Base-by-base conservation (phyloP, 2,888 invertebrate genomes). In the Hofmannophila pseudospretella region DNA sequence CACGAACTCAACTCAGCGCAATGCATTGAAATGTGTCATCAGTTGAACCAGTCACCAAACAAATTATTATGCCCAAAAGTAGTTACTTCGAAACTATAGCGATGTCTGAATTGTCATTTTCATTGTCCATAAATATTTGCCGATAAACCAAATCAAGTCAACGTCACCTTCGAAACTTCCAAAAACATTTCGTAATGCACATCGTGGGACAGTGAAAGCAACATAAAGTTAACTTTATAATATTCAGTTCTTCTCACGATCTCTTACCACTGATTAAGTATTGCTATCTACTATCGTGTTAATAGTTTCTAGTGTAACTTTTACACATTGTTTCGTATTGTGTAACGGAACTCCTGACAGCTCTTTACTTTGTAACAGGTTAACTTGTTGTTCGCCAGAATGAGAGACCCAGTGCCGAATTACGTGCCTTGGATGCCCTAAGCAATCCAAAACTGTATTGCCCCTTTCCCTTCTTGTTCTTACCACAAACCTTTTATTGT, bases 161-260 rank as follows among this genome's bases (percentile, higher is more conserved):
- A 36, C 42, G 35, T 45, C 47, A 42, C 32, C 38, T 27, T n/a
- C 10, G 32, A 14, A 7, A 33, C 22, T 2, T 4, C n/a, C 23
- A 19, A 26, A 19, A 4, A 35, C 28, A 29, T 14, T 35, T 20
- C 11, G 37, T 32, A 25, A 30, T 29, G 30, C 42, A 45, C 45
- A 44, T 55, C 71, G 74, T 74, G 76, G 50, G 77, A 76, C 71
- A 64, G 74, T 73, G 80, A 80, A 79, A 79, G 77, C 61, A 23
- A 1, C 47, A 7, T n/a, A 19, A 50, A 55, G 62, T 47, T 60
- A 47, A 49, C 42, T 45, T 60, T 50, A 65, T 58, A 55, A 56
- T 59, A 64, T 61, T 54, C 48, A 61, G 52, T 63, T 65, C 51
- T 68, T 77, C 80, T 65, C 79, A 79, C 76, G 71, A 73, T 69